Evolutionary conservation across 2,888 invertebrate genomes (phyloP).

Genomic region (Nomada ferruginata): DNA sequence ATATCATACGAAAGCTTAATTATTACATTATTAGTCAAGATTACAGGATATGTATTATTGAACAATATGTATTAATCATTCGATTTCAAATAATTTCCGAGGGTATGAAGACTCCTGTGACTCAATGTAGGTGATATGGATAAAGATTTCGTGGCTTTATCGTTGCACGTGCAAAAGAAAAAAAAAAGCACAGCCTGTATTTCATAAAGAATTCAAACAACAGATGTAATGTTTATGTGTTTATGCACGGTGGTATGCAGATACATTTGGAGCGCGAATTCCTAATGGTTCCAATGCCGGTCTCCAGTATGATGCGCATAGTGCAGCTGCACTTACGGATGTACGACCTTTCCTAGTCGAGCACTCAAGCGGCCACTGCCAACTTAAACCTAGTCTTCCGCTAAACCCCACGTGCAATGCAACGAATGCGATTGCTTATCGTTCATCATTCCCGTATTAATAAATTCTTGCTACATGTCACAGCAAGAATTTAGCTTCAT

Average conservation of each 20-base stretch:
- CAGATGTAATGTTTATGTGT: conserved; percentile 37
- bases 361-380: conserved; percentile 46
- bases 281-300: conserved; percentile 51
- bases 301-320: conserved; percentile 41
- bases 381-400: conserved; percentile 56
- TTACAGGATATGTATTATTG: too few species aligned
- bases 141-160: not conserved
- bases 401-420: conserved; percentile 42
- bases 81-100: too few species aligned
- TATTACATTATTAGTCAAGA: too few species aligned
- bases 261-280: conserved; percentile 54
- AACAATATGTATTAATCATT: too few species aligned
- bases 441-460: conserved; percentile 8
- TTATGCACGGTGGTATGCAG: conserved; percentile 37
- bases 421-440: conserved; percentile 19
- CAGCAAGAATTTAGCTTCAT: not conserved
- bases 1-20: too few species aligned
- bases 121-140: too few species aligned
- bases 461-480: not conserved
- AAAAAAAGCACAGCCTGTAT: conserved; percentile 18
- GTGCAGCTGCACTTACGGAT: conserved; percentile 78
- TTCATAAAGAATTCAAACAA: conserved; percentile 11
- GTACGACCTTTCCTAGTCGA: conserved; percentile 77
- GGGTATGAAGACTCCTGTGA: too few species aligned
- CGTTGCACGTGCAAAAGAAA: conserved; percentile 4